Base-by-base conservation (phyloP, 1,140 invertebrate species). In the Chlorops oryzae region DNA sequence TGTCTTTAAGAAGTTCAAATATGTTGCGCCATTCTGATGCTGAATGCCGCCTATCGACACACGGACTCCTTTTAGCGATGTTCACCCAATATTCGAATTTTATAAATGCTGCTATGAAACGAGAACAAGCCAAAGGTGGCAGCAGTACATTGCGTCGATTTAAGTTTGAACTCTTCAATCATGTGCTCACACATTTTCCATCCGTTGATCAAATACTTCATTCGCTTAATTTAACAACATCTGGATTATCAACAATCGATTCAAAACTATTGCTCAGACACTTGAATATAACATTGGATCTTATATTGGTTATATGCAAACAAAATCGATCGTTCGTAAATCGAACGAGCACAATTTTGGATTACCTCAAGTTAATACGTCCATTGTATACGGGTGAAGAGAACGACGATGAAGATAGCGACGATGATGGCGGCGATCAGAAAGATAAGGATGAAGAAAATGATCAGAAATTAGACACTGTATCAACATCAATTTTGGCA, bases 141-240 rank as follows among this genome's bases (percentile, higher is more conserved):
- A 53, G 55, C 1, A 72, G 63, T 39, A 61, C 64, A 0, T 38
- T 72, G 51, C 55, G 59, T 13, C 61, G 58, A 7, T 70, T 72
- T 9, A 66, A 64, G 40, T 72, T 72, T 17, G 70, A 72, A 7
- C 37, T 72, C n/a, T 48, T 72, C 1, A 70, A 72, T 51, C 65
- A 72, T 47, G 20, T 72, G 37, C 52, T 72, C 5, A 47, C 67
- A 1, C 51, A 65, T 35, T 72, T 65, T 50, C 70, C 70, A 13
- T 54, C 62, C 0, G 58, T 72, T 2, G 63, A 70, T 22, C 47
- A 54, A 7, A 56, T 72, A 28, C 43, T 72, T 3, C 46, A 48
- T 6, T 72, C 69, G 0, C 48, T 72, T 2, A 63, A 47, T 40
- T 5, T 53, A 18, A 54, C 63, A 7, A 70, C 69, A 18, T 41